Base-by-base conservation (phyloP, 2,888 invertebrate genomes). In the Synergus japonicus region DNA sequence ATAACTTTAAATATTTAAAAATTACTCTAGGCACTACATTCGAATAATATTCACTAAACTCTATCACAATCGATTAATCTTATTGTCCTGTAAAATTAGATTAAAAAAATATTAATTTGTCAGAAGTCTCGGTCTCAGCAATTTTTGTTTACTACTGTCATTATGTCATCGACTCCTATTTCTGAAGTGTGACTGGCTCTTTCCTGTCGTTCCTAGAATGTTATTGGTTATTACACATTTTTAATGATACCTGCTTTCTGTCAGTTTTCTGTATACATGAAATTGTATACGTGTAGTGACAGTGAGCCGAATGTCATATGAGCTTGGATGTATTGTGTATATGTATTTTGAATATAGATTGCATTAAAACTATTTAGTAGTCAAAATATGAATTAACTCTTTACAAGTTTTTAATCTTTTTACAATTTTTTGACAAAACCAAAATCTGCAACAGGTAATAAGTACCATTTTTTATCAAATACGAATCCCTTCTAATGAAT, bases 261-360 rank as follows among this genome's bases (percentile, higher is more conserved):
- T 22, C 22, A 22, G 18, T 46, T 54, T 54, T 7, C 54, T n/a
- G n/a, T 8, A 4, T 12, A 29, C 29, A 22, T 46, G 69, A 69
- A 69, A 49, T 44, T 43, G 18, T 44, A 12, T 10, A 69, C 46
- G 46, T 67, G n/a, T 22, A 29, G 29, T 29, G 29, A 29, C 3
- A 10, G 43, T 67, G 18, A 67, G 22, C 22, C 46, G 15, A 73
- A 8, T 73, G 73, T 54, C 73, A 73, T 73, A 73, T 73, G 54
- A 54, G 49, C 29, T 29, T 29, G 44, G 10, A 22, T 44, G 22
- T 44, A 18, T 67, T 22, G 37, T 73, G 54, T 54, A 29, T 73
- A 22, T 22, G 22, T 22, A 73, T 54, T 73, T 73, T 29, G 49
- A 54, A 54, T 18, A 60, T 18, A 60, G 60, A 60, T 22, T 5